Conservation (phyloP, 1,140 invertebrate species). For the Monochamus saltuarius region DNA sequence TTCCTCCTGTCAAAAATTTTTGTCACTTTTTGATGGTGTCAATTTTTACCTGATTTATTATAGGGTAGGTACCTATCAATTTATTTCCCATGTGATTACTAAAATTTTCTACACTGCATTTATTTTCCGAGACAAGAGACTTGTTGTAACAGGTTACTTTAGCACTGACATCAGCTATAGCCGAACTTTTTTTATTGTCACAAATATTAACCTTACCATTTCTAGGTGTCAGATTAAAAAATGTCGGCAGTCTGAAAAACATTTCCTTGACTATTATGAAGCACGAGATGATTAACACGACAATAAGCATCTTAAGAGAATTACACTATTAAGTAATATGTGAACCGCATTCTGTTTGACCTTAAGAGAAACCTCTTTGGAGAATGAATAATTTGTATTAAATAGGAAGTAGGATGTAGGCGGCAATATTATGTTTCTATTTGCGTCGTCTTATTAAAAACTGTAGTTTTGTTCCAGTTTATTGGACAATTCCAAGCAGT, state of each 20-base stretch:
- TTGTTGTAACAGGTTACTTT: too few species aligned
- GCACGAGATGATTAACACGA: constrained; percentile 5
- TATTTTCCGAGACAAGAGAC: too few species aligned
- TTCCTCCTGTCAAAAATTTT: constrained; percentile 41
- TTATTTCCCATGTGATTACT: too few species aligned
- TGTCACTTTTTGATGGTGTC: constrained; percentile 21
- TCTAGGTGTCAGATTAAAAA: constrained; percentile 8
- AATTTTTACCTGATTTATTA: constrained; percentile 5
- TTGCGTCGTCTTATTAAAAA: too few species aligned
- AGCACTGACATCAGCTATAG: too few species aligned
- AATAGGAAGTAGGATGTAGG: constrained; percentile 19
- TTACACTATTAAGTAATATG: not conserved
- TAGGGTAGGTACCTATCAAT: too few species aligned
- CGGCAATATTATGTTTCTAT: not conserved
- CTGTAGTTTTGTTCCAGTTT: too few species aligned
- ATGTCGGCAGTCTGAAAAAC: constrained; percentile 16
- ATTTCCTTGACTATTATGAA: constrained; percentile 2
- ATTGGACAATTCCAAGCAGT: too few species aligned
- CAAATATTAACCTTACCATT: constrained; percentile 16
- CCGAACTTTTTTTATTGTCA: not conserved
- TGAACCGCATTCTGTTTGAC: constrained; percentile 9
- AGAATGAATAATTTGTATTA: not conserved
- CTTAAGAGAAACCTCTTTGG: not conserved
- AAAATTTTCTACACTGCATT: too few species aligned
- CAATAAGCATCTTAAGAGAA: constrained; percentile 1